Evolutionary conservation across 2,113 vertebrate species (phyloP).

Genomic region (Oncorhynchus tshawytscha): DNA sequence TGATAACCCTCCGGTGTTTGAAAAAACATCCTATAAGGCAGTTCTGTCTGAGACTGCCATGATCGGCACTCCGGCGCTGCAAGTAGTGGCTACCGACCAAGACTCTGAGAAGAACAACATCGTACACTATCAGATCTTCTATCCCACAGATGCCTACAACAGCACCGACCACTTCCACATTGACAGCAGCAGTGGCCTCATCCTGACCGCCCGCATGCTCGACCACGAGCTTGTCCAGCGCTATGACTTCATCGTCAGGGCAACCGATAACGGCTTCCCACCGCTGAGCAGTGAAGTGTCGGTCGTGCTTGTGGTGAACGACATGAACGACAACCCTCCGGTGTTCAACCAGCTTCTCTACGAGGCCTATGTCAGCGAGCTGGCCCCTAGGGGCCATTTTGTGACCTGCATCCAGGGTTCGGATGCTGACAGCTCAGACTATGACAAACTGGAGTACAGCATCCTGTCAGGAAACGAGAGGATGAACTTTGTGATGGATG

Average conservation of each 20-base stretch:
- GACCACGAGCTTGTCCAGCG: conserved; percentile 88
- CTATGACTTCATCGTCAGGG: conserved; percentile 85
- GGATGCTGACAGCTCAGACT: conserved; percentile 90
- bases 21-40: conserved; percentile 81
- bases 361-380: conserved; percentile 90
- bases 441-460: conserved; percentile 86
- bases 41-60: conserved; percentile 89
- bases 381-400: conserved; percentile 91
- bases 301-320: conserved; percentile 84
- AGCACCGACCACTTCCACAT: conserved; percentile 97
- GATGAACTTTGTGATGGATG: conserved; percentile 88
- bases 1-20: conserved; percentile 89
- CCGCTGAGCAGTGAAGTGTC: conserved; percentile 86
- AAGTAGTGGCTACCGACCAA: conserved; percentile 86
- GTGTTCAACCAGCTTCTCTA: conserved; percentile 95
- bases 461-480: conserved; percentile 93
- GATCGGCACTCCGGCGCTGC: conserved; percentile 93
- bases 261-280: conserved; percentile 92
- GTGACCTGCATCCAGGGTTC: conserved; percentile 94
- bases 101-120: conserved; percentile 89
- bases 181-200: conserved; percentile 91
- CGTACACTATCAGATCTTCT: conserved; percentile 92
- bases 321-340: conserved; percentile 94
- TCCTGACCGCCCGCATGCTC: conserved; percentile 90
- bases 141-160: conserved; percentile 78